Conservation (phyloP, 2,888 invertebrate species). For the Epinotia demarniana region DNA sequence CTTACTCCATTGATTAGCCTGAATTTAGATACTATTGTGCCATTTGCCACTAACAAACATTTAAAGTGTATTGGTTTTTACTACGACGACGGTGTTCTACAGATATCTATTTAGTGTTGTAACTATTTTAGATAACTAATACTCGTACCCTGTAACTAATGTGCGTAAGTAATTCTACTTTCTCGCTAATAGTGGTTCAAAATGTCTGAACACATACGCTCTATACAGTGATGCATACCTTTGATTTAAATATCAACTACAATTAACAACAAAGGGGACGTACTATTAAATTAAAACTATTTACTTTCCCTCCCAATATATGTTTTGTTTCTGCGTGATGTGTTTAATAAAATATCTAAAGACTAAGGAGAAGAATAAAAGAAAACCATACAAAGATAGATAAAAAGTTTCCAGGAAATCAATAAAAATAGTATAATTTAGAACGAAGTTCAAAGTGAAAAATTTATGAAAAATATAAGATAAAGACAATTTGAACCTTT, state of each 20-base stretch:
- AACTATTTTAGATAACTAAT: slow-evolving; percentile 9
- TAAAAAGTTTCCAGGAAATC: background rate
- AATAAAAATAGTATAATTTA: background rate
- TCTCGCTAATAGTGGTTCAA: slow-evolving; percentile 9
- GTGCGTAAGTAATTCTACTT: slow-evolving; percentile 18
- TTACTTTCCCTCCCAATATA: background rate
- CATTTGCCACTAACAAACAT: slow-evolving; percentile 9
- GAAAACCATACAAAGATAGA: background rate
- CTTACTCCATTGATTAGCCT: background rate
- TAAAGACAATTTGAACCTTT: background rate
- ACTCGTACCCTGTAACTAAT: background rate
- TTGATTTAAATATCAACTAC: too few species aligned
- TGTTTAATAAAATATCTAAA: background rate
- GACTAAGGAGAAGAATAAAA: background rate
- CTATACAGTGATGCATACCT: too few species aligned
- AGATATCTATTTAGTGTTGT: slow-evolving; percentile 9
- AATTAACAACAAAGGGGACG: background rate
- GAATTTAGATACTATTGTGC: background rate
- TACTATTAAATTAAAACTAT: background rate
- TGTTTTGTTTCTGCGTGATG: background rate
- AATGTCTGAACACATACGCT: too few species aligned
- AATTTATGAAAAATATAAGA: slow-evolving; percentile 1
- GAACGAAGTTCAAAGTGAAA: background rate
- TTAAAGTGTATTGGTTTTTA: background rate
- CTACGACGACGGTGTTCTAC: slow-evolving; percentile 24